Base-by-base conservation (phyloP, 2,797 vertebrate species). In the Parotocinclus haroldoi region DNA sequence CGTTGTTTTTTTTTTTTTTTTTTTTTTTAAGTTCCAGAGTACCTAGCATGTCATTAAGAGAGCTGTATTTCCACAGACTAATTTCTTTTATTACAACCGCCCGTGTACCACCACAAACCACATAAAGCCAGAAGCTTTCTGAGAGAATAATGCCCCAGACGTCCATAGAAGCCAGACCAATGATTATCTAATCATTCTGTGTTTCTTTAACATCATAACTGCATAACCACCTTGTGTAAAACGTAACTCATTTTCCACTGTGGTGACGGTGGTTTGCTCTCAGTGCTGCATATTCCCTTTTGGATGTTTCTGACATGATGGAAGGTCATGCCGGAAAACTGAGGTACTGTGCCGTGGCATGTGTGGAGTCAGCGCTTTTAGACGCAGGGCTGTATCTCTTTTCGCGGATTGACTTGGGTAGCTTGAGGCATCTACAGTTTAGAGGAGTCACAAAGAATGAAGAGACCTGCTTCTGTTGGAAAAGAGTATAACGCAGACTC, bases 311-410 rank as follows among this genome's bases (percentile, higher is more conserved):
- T 58, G 45, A 58, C 65, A 49, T 74, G 60, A 73, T 68, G 77
- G 77, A 78, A 71, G 71, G 68, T 68, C 57, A 16, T 51, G 73
- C 73, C 73, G 76, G 46, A 75, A 49, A 56, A 38, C 66, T 70
- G 61, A 58, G 72, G 54, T 69, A 45, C 38, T 63, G 37, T 27
- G 56, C 54, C 44, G 64, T 63, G 67, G 59, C 70, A 71, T 71
- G 77, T 66, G 63, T 75, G 68, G 63, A 59, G 67, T 75, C 73
- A 77, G 73, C 66, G 14, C 40, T 53, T 66, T 69, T 57, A 37
- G 12, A 7, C 16, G 42, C 10, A 48, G 45, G n/a, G 52, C 27
- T 66, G 67, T 51, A 66, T 61, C 65, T 70, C 46, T 71, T 75
- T 71, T 46, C 69, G 2, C 9, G 40, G 14, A 14, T 65, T 58